Base-by-base conservation (phyloP, 2,797 vertebrate genomes). In the Tapera naevia region DNA sequence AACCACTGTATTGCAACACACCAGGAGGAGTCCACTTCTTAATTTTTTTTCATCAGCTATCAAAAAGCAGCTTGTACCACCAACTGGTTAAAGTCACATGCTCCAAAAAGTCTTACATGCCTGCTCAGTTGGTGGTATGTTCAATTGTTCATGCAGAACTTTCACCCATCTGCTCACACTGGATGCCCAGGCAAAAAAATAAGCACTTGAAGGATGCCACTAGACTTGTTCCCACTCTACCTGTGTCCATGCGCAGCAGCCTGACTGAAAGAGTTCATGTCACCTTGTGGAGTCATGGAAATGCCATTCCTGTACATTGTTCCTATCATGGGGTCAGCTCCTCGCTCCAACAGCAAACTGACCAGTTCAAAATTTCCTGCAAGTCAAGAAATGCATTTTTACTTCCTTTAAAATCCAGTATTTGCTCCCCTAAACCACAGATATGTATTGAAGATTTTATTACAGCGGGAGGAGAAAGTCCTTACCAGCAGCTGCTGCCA, bases 181-280 rank as follows among this genome's bases (percentile, higher is more conserved):
- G 19, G 80, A 67, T 8, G 32, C 75, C 66, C 80, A 81, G 79
- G 70, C 80, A 73, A 93, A 90, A 89, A 95, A 86, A 69, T 35
- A 46, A 93, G 65, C 50, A 72, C 61, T 58, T 89, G 69, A 91
- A 78, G 28, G 61, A 96, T 62, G 70, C 45, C 89, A 85, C 91
- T 91, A 76, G 90, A 96, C 95, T 94, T 90, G 28, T 93, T 85
- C 95, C 97, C 97, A 97, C 96, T 95, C 96, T 98, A 99, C 99
- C 99, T 99, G 98, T 99, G 99, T 96, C 99, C 99, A 48, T 99
- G 99, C 85, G 99, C 99, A 76, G 99, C 99, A 18, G 99, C 99
- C 98, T 99, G 98, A 98, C 99, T 99, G 98, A 99, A 99, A 86
- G 99, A 99, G 97, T 99, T 99, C 99, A 99, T 99, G 97, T 99